Evolutionary conservation across 2,797 vertebrate genomes (phyloP).

Genomic region (Helicolenus hilgendorfi): DNA sequence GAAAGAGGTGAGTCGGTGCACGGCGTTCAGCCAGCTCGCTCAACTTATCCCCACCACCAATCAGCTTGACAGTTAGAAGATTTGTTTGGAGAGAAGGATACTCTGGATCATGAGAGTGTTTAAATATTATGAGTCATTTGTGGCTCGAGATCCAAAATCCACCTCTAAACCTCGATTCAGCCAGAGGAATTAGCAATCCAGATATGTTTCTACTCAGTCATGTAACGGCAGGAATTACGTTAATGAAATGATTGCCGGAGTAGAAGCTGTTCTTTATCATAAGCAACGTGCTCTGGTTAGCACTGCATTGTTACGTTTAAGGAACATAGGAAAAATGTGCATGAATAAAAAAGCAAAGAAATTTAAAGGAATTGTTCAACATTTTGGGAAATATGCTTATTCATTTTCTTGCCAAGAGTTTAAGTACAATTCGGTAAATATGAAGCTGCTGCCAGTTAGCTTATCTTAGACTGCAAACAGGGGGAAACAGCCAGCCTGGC

Average conservation of each 20-base stretch:
- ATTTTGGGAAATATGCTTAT: not conserved
- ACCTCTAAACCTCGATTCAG: not conserved
- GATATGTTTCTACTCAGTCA: not conserved
- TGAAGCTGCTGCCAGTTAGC: not conserved
- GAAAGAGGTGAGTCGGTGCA: slow-evolving; percentile 3
- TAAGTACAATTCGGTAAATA: not conserved
- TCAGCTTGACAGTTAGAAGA: slow-evolving; percentile 11
- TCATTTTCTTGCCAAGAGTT: not conserved
- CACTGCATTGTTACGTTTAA: not conserved
- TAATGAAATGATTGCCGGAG: not conserved
- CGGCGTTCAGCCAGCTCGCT: not conserved
- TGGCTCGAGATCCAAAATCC: not conserved
- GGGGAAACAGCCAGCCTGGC: not conserved
- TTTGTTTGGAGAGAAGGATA: not conserved
- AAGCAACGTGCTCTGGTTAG: not conserved
- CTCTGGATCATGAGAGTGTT: not conserved
- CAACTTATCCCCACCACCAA: not conserved
- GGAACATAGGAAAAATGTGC: not conserved
- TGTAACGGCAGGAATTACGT: not conserved
- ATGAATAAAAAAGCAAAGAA: not conserved
- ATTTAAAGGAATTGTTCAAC: not conserved
- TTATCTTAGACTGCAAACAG: not conserved
- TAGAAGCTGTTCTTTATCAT: not conserved
- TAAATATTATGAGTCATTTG: slow-evolving; percentile 34
- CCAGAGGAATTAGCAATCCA: not conserved